A percentile compares a stretch with the other conserved stretches of the same genome.
phyloP scores from a whole-genome alignment of 2,797 vertebrate genomes.

The Anabacerthia variegaticeps region DNA sequence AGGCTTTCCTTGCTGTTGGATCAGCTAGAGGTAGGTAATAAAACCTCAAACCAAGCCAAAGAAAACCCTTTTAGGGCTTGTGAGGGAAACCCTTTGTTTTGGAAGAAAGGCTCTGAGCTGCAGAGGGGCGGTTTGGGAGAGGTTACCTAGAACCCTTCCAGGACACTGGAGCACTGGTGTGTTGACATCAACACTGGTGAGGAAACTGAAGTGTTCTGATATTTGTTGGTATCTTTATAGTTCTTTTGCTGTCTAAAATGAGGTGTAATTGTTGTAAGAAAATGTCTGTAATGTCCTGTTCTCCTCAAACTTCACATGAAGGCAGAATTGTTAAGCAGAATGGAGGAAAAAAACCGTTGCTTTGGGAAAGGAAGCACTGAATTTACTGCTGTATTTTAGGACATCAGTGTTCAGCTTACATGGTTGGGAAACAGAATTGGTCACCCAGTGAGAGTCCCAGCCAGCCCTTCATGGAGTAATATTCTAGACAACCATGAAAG shows the following conservation, averaged over 20 bases:
- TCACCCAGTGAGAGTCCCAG: neutral
- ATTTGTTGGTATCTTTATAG: neutral
- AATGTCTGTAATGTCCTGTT: neutral
- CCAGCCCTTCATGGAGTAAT: neutral
- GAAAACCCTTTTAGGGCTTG: neutral
- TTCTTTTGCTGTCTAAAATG: neutral
- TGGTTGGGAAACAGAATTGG: neutral
- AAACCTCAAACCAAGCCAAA: neutral
- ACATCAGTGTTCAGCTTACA: neutral
- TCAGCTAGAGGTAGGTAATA: neutral
- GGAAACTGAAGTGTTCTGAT: neutral
- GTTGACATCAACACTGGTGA: neutral
- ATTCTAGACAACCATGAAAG: neutral
- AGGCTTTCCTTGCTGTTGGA: neutral
- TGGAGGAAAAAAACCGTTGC: rapidly evolving
- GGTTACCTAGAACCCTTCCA: neutral
- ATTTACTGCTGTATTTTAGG: neutral
- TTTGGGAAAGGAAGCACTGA: neutral
- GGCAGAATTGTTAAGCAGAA: neutral
- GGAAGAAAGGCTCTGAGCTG: neutral
- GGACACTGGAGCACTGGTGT: neutral
- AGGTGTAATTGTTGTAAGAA: neutral
- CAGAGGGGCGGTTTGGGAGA: neutral
- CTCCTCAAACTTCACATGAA: neutral
- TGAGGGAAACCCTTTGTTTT: neutral